A percentile compares a stretch with the other conserved stretches of the same genome.
These are phyloP conservation scores for Tachina lurida DNA, from an alignment of 2,888 invertebrate species.

Conservation along the genomic window DNA sequence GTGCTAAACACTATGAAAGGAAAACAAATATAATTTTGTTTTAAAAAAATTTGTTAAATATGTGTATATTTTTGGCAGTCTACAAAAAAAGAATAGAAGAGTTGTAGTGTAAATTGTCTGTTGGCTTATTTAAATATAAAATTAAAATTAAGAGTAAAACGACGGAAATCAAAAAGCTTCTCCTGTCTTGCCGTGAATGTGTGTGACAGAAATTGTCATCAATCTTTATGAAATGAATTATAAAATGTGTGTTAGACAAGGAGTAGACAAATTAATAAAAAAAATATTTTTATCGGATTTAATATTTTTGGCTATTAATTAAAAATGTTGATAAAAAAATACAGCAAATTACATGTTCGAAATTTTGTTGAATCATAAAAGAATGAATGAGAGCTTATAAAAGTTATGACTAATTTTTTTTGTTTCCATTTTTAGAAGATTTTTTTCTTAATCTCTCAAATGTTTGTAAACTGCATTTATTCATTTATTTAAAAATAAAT, in stretches of 20 bases:
- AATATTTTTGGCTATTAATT: conserved; percentile 46
- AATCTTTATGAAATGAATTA: conserved; percentile 41
- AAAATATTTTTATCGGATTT: not conserved
- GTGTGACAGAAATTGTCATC: conserved; percentile 57
- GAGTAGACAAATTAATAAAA: conserved; percentile 50
- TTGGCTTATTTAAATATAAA: conserved; percentile 31
- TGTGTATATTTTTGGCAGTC: conserved; percentile 24
- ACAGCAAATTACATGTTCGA: not conserved
- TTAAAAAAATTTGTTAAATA: not conserved
- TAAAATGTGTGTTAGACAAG: conserved; percentile 58
- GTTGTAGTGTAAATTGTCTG: conserved; percentile 40
- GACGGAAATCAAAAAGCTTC: conserved; percentile 67
- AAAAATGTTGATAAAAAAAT: not conserved
- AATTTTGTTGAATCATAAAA: conserved; percentile 38
- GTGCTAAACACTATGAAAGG: not conserved
- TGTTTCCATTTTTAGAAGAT: not conserved
- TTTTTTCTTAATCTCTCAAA: not conserved
- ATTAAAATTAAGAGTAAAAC: conserved; percentile 54
- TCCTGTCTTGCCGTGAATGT: conserved; percentile 50
- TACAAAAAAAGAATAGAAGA: conserved; percentile 4
- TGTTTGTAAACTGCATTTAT: not conserved
- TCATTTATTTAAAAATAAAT: conserved; percentile 35
- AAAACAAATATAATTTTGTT: conserved; percentile 1
- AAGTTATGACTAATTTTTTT: conserved; percentile 46
- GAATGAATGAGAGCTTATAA: conserved; percentile 37